phyloP scores from a whole-genome alignment of 2,888 invertebrate species.

The Ophioninae sp. region DNA sequence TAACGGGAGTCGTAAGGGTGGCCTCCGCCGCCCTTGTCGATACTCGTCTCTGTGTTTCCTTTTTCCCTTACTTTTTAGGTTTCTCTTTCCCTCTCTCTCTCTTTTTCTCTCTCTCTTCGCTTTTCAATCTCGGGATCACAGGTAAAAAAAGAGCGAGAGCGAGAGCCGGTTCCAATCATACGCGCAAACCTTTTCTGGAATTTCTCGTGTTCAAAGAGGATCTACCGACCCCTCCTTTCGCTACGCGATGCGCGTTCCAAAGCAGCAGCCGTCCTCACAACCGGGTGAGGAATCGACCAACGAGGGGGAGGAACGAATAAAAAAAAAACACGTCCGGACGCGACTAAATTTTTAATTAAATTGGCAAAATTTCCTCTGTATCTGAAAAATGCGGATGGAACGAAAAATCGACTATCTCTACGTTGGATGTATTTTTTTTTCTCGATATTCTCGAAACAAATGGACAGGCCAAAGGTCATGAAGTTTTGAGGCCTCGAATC shows the following conservation, averaged over 20 bases:
- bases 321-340: too few relatives aligned
- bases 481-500: too few relatives aligned
- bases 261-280: too few relatives aligned
- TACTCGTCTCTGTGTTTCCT: not conserved
- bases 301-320: too few relatives aligned
- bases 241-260: too few relatives aligned
- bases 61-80: constrained; percentile 30
- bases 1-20: constrained; percentile 81
- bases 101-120: constrained; percentile 45
- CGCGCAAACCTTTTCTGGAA: constrained; percentile 5
- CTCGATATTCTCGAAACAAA: too few relatives aligned
- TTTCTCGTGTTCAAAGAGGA: constrained; percentile 6
- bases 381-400: not conserved
- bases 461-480: too few relatives aligned
- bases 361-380: too few relatives aligned
- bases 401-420: not conserved
- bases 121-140: constrained; percentile 64
- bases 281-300: too few relatives aligned
- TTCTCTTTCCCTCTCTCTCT: constrained; percentile 23
- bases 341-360: too few relatives aligned
- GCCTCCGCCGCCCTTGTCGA: constrained; percentile 73
- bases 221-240: not conserved
- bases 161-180: constrained; percentile 64
- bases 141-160: constrained; percentile 77
- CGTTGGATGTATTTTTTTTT: not conserved